A percentile compares a stretch with the other conserved stretches of the same genome.
phyloP scores from a whole-genome alignment of 2,888 invertebrate species.

The Lacanobia wlatinum region DNA sequence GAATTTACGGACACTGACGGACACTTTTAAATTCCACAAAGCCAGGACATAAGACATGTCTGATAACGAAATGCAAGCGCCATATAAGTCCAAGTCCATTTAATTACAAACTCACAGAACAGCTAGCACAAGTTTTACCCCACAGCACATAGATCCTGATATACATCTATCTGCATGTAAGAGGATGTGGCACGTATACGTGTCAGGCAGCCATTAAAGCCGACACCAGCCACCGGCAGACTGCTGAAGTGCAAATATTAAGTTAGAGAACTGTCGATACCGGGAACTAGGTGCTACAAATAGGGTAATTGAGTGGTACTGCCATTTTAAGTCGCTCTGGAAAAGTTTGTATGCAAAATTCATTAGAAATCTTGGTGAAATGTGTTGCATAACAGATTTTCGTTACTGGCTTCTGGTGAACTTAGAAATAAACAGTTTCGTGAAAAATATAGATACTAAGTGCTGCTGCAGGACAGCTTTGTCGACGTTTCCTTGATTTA shows the following conservation, averaged over 20 bases:
- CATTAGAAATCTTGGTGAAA: background rate
- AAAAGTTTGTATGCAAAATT: slow-evolving; percentile 4
- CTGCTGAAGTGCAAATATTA: slow-evolving; percentile 48
- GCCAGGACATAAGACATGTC: background rate
- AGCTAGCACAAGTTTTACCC: slow-evolving; percentile 10
- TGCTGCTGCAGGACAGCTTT: background rate
- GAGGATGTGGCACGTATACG: slow-evolving; percentile 21
- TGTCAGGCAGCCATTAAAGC: slow-evolving; percentile 34
- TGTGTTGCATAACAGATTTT: background rate
- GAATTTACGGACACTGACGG: too few relatives aligned
- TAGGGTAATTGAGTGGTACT: slow-evolving; percentile 15
- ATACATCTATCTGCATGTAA: slow-evolving; percentile 6
- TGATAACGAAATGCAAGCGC: background rate
- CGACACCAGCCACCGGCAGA: slow-evolving; percentile 56
- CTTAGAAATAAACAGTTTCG: background rate
- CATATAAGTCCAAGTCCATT: background rate
- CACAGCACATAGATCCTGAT: slow-evolving; percentile 14
- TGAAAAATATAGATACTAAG: background rate
- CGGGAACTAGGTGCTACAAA: slow-evolving; percentile 32
- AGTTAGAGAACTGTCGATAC: slow-evolving; percentile 48
- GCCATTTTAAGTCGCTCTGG: slow-evolving; percentile 9
- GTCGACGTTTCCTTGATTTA: background rate
- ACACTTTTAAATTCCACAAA: slow-evolving; percentile 6
- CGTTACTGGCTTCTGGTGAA: background rate
- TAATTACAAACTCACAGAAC: background rate